These are phyloP conservation scores for Drosophila macrothrix DNA, from an alignment of 2,888 invertebrate species.

Conservation along the genomic window DNA sequence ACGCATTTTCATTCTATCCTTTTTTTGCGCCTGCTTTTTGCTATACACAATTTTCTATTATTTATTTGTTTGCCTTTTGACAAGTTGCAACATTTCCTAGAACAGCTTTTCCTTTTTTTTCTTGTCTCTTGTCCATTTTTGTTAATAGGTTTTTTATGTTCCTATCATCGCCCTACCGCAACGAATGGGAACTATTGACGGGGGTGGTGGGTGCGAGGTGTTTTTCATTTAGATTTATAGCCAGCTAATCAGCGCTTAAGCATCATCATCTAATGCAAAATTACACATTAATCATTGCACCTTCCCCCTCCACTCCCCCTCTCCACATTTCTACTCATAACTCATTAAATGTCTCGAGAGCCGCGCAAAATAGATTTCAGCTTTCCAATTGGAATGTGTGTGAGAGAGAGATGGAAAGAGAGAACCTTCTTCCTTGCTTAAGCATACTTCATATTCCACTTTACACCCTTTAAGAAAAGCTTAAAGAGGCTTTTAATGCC, in stretches of 20 bases:
- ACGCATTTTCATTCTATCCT: constrained; percentile 50
- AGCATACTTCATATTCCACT: constrained; percentile 5
- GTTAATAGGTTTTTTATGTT: constrained; percentile 71
- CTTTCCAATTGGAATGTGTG: constrained; percentile 10
- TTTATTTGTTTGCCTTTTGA: constrained; percentile 49
- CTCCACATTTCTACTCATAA: constrained; percentile 3
- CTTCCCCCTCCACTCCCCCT: not conserved
- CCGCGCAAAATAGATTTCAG: not conserved
- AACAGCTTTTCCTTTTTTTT: constrained; percentile 17
- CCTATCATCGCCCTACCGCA: constrained; percentile 62
- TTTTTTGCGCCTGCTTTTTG: constrained; percentile 18
- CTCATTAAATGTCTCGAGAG: constrained; percentile 24
- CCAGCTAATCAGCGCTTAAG: constrained; percentile 28
- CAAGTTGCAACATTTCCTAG: constrained; percentile 56
- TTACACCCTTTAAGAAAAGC: not conserved
- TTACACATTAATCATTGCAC: constrained; percentile 12
- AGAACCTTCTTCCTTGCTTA: not conserved
- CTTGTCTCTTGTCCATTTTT: constrained; percentile 18
- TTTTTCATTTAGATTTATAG: constrained; percentile 19
- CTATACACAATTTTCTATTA: constrained; percentile 37
- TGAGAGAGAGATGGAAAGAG: not conserved
- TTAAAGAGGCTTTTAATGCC: not conserved
- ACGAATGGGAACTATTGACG: constrained; percentile 9
- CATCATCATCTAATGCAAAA: constrained; percentile 34
- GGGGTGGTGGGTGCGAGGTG: not conserved